Conservation (phyloP, 2,113 vertebrate species). For the Orycteropus afer region DNA sequence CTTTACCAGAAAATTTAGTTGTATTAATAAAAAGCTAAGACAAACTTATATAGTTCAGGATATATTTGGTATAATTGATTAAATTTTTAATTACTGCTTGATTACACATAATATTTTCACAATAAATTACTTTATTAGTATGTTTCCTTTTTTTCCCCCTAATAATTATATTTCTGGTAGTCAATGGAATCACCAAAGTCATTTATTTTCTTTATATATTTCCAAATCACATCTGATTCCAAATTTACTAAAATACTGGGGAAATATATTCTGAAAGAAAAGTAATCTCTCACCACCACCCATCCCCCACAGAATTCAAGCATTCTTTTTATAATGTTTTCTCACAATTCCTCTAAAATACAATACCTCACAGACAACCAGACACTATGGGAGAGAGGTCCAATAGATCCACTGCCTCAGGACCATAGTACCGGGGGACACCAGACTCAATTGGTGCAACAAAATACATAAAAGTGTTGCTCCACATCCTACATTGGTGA, state of each 20-base stretch:
- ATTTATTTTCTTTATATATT: background rate
- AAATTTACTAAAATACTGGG: background rate
- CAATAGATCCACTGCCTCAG: too few species aligned
- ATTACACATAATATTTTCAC: background rate
- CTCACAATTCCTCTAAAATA: background rate
- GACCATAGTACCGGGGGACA: too few species aligned
- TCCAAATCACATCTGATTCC: background rate
- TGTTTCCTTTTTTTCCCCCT: background rate
- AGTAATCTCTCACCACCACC: background rate
- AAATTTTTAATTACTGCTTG: background rate
- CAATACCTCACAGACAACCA: too few species aligned
- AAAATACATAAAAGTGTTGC: too few species aligned
- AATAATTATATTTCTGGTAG: background rate
- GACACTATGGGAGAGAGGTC: too few species aligned
- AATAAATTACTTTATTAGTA: background rate
- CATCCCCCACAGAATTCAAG: background rate
- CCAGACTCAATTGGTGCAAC: too few species aligned
- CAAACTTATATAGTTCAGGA: background rate
- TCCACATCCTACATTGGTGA: too few species aligned
- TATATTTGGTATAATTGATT: background rate
- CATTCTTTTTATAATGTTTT: background rate
- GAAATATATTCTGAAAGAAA: background rate
- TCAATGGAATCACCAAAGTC: background rate
- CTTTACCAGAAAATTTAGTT: slow-evolving; percentile 13
- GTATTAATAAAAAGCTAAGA: background rate